phyloP scores from a whole-genome alignment of 1,140 invertebrate species.

The Euwallacea fornicatus region DNA sequence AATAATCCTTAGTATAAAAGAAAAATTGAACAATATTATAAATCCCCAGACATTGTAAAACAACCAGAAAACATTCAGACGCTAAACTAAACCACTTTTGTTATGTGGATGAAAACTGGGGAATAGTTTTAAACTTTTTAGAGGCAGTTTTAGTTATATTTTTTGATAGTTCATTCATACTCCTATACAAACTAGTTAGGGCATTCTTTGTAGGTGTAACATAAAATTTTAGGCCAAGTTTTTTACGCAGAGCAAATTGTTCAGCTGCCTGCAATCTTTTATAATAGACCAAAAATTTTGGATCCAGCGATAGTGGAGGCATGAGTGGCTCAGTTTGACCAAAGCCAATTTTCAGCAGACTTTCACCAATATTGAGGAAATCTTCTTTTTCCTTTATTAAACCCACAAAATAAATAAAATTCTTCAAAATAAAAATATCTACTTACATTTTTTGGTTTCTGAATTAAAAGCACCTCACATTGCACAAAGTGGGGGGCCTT shows the following conservation, averaged over 20 bases:
- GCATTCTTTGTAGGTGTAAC: slow-evolving; percentile 50
- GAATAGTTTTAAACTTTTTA: slow-evolving; percentile 29
- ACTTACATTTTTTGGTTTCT: slow-evolving; percentile 48
- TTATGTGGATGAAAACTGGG: slow-evolving; percentile 39
- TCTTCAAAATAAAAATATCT: not conserved
- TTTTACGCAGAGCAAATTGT: slow-evolving; percentile 52
- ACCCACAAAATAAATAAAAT: not conserved
- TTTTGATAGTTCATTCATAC: slow-evolving; percentile 16
- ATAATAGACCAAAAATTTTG: slow-evolving; percentile 49
- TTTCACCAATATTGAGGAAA: slow-evolving; percentile 51
- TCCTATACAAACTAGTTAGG: slow-evolving; percentile 25
- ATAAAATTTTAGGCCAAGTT: slow-evolving; percentile 59
- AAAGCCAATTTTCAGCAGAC: slow-evolving; percentile 57
- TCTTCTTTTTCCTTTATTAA: slow-evolving; percentile 40
- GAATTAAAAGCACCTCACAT: slow-evolving; percentile 54
- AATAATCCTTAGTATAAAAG: slow-evolving; percentile 42
- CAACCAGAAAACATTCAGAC: slow-evolving; percentile 39
- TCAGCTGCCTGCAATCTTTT: slow-evolving; percentile 52
- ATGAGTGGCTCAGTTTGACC: slow-evolving; percentile 49
- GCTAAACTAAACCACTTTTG: slow-evolving; percentile 41
- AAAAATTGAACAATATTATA: slow-evolving; percentile 45
- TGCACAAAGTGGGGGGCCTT: slow-evolving; percentile 54
- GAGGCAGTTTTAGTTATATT: slow-evolving; percentile 12
- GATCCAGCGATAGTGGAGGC: slow-evolving; percentile 40
- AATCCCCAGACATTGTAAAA: slow-evolving; percentile 39